Percentiles rank a stretch among this genome's conserved stretches.
These are phyloP conservation scores for Platalea minor DNA, from an alignment of 2,797 vertebrate genomes.

Conservation along the genomic window DNA sequence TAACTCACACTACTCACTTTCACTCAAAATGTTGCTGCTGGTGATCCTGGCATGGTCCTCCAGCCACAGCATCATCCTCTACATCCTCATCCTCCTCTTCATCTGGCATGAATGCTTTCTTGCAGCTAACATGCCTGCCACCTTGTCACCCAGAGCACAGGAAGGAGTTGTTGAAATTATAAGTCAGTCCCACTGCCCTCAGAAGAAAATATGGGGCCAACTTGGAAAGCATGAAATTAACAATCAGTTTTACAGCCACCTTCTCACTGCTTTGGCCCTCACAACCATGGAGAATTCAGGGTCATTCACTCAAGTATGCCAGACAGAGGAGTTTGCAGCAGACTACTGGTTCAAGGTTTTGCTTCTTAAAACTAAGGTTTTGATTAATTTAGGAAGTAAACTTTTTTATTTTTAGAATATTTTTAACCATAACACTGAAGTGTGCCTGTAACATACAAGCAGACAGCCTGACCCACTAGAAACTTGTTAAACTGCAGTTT, in stretches of 20 bases:
- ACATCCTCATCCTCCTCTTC: background rate
- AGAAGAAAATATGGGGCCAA: background rate
- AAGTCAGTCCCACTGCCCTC: accelerated
- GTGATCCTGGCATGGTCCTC: background rate
- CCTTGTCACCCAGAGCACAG: background rate
- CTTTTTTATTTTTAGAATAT: background rate
- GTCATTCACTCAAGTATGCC: background rate
- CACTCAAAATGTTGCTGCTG: background rate
- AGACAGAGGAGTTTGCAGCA: background rate
- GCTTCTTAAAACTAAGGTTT: background rate
- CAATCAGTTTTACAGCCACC: background rate
- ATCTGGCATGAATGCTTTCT: accelerated
- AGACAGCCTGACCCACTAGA: background rate
- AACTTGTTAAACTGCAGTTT: background rate
- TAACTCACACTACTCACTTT: background rate
- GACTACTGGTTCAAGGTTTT: background rate
- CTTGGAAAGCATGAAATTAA: background rate
- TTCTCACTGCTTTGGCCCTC: background rate
- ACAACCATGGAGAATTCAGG: background rate
- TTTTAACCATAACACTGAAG: background rate
- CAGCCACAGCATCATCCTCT: accelerated
- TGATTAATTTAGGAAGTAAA: background rate
- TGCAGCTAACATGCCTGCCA: background rate
- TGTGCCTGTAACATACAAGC: background rate
- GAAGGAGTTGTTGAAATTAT: background rate